Evolutionary conservation across 2,113 vertebrate genomes (phyloP).

Genomic region (Cryptotis parvus): DNA sequence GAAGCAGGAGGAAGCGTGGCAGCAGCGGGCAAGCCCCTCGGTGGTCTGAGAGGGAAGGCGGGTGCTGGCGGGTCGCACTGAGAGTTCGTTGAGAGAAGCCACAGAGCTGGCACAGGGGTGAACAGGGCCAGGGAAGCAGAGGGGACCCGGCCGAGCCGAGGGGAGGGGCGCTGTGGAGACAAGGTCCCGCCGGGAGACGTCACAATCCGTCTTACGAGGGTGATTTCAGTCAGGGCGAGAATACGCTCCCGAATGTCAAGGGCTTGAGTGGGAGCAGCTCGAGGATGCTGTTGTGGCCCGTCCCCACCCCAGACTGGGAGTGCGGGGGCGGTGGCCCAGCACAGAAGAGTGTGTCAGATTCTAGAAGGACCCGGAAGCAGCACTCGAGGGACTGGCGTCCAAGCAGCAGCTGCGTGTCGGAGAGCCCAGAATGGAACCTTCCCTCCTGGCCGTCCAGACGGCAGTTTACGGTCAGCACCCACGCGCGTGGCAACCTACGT

Average conservation of each 20-base stretch:
- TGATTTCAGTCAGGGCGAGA: neutral
- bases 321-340: neutral
- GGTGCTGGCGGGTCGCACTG: neutral
- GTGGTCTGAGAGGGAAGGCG: neutral
- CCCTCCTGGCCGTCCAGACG: neutral
- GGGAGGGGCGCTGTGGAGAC: neutral
- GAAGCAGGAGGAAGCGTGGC: neutral
- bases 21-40: neutral
- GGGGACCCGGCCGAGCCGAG: neutral
- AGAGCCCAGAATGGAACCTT: accelerated
- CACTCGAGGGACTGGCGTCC: neutral
- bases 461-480: neutral
- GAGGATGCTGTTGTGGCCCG: neutral
- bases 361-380: neutral
- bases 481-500: neutral
- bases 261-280: neutral
- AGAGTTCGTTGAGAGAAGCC: too few species aligned
- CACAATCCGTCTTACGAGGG: neutral
- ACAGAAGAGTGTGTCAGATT: neutral
- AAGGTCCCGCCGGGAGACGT: neutral
- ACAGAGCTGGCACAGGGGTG: neutral
- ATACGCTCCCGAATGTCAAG: neutral
- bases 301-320: too few species aligned
- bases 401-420: neutral
- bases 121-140: neutral